Conservation (phyloP, 2,888 invertebrate species). For the Meta bourneti region DNA sequence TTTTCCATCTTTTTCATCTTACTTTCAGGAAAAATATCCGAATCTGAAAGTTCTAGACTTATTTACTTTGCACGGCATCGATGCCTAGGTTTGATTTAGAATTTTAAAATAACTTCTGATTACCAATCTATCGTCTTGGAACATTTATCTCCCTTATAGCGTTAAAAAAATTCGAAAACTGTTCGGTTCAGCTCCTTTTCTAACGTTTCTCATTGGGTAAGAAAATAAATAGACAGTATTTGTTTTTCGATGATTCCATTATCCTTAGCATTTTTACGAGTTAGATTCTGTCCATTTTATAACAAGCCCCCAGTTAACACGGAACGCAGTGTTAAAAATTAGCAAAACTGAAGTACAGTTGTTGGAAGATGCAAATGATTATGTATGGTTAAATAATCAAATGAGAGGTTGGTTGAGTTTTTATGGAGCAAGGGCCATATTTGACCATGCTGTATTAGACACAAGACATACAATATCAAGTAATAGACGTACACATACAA, state of each 20-base stretch:
- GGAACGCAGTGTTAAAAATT: neutral
- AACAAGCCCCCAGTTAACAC: neutral
- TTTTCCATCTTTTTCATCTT: neutral
- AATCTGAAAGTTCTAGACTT: neutral
- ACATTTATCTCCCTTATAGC: conserved; percentile 10
- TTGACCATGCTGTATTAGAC: too few relatives aligned
- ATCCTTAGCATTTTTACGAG: neutral
- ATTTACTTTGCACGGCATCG: neutral
- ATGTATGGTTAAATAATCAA: too few relatives aligned
- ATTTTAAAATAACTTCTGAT: neutral
- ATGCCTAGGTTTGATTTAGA: neutral
- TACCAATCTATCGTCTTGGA: neutral
- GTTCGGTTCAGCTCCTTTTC: neutral
- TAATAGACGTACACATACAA: too few relatives aligned
- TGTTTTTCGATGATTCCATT: neutral
- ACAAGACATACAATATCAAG: too few relatives aligned
- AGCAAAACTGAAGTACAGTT: neutral
- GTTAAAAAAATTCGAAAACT: neutral
- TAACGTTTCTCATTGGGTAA: neutral
- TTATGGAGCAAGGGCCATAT: too few relatives aligned
- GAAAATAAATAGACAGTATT: conserved; percentile 6
- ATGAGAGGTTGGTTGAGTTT: too few relatives aligned
- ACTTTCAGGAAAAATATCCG: neutral
- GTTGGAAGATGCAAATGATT: neutral
- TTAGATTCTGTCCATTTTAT: neutral